Evolutionary conservation across 2,888 invertebrate genomes (phyloP).

Genomic region (Drosophila mettleri): DNA sequence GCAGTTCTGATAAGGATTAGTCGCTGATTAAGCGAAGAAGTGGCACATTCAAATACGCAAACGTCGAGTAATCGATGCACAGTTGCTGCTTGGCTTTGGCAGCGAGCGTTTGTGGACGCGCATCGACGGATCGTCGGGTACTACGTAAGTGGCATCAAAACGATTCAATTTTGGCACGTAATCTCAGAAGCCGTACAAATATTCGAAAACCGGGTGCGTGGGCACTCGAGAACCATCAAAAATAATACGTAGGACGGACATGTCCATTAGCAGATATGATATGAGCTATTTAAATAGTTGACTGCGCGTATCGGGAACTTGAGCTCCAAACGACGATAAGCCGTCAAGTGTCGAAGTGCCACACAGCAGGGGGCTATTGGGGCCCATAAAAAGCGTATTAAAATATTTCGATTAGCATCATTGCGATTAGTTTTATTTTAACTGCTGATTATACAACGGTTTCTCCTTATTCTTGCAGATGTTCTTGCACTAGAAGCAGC

Average conservation of each 20-base stretch:
- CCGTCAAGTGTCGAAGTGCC: not conserved
- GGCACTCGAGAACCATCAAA: slow-evolving; percentile 2
- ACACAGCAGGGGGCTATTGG: slow-evolving; percentile 16
- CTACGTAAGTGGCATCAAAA: slow-evolving; percentile 17
- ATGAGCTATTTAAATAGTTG: slow-evolving; percentile 17
- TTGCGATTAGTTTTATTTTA: slow-evolving; percentile 29
- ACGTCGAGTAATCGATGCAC: not conserved
- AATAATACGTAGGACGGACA: slow-evolving; percentile 40
- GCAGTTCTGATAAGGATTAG: slow-evolving; percentile 49
- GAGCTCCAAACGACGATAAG: slow-evolving; percentile 46
- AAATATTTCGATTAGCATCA: slow-evolving; percentile 35
- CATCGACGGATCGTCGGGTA: not conserved
- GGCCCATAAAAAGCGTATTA: slow-evolving; percentile 34
- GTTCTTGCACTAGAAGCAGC: slow-evolving; percentile 7
- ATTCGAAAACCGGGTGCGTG: not conserved
- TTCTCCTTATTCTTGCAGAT: slow-evolving; percentile 28
- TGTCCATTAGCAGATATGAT: slow-evolving; percentile 31
- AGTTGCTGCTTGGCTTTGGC: slow-evolving; percentile 26
- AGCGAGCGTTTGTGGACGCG: slow-evolving; percentile 19
- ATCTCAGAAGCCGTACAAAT: slow-evolving; percentile 30
- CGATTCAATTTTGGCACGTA: slow-evolving; percentile 3
- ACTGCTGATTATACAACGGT: slow-evolving; percentile 16
- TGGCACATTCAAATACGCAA: slow-evolving; percentile 30
- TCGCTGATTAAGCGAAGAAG: slow-evolving; percentile 29
- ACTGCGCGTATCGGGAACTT: slow-evolving; percentile 12